A percentile compares a stretch with the other conserved stretches of the same genome.
Evolutionary conservation across 2,888 invertebrate species (phyloP).

Genomic region (Esperia sulphurella): DNA sequence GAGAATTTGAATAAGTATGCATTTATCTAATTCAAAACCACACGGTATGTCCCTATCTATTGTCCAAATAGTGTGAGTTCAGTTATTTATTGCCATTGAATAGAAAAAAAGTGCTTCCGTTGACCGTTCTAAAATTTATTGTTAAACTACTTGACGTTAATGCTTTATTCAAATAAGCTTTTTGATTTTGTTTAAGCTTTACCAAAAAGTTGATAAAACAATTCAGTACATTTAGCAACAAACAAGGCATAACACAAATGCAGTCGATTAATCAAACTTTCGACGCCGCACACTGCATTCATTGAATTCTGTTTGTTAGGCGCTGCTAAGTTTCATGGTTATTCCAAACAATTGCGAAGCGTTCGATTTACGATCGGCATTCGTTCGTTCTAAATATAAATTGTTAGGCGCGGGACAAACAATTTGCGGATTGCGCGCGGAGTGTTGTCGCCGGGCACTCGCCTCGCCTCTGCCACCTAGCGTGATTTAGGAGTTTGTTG

Average conservation of each 20-base stretch:
- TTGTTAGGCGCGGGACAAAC: constrained; percentile 72
- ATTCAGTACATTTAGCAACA: constrained; percentile 40
- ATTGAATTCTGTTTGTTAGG: constrained; percentile 31
- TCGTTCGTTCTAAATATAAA: constrained; percentile 74
- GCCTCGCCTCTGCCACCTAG: constrained; percentile 59
- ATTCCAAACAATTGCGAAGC: constrained; percentile 62
- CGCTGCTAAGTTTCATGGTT: constrained; percentile 58
- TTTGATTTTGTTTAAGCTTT: constrained; percentile 22
- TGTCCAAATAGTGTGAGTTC: constrained; percentile 29
- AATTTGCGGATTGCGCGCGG: constrained; percentile 72
- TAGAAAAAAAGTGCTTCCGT: constrained; percentile 31
- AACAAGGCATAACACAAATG: constrained; percentile 33
- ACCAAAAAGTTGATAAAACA: constrained; percentile 29
- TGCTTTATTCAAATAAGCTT: constrained; percentile 26
- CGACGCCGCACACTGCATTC: constrained; percentile 43
- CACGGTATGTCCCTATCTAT: constrained; percentile 35
- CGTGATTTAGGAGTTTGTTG: constrained; percentile 67
- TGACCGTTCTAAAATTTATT: constrained; percentile 18
- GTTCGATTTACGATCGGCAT: constrained; percentile 73
- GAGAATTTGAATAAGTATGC: constrained; percentile 53
- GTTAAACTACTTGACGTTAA: constrained; percentile 21
- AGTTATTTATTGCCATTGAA: constrained; percentile 32
- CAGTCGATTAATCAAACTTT: constrained; percentile 58
- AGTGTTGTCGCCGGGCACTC: constrained; percentile 60
- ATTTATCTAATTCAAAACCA: constrained; percentile 36